A percentile compares a stretch with the other conserved stretches of the same genome.
These are phyloP conservation scores for Galerucella calmariensis DNA, from an alignment of 2,888 invertebrate species.

Conservation along the genomic window DNA sequence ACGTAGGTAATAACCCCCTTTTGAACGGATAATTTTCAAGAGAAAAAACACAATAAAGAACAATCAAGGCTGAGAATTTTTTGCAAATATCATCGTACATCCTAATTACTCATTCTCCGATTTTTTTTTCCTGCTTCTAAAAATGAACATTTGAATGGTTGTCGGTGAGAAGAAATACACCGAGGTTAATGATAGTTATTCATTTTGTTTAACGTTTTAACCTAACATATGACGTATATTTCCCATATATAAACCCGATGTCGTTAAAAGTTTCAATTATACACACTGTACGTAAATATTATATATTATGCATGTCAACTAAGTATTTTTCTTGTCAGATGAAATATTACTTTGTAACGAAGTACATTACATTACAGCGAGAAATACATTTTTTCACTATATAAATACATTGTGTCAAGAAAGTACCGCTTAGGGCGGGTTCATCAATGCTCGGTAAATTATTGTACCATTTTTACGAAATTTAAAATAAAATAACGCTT, in stretches of 20 bases:
- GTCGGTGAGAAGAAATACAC: slow-evolving; percentile 27
- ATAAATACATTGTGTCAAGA: too few species aligned
- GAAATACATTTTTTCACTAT: too few species aligned
- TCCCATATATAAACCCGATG: slow-evolving; percentile 44
- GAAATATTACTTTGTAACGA: too few species aligned
- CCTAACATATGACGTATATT: slow-evolving; percentile 37
- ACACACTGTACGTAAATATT: neutral
- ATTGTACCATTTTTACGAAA: too few species aligned
- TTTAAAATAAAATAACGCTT: too few species aligned
- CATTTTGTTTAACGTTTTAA: slow-evolving; percentile 9
- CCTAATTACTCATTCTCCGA: slow-evolving; percentile 30
- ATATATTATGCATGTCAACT: neutral
- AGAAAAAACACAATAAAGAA: slow-evolving; percentile 34
- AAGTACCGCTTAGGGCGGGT: too few species aligned
- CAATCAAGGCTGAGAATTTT: slow-evolving; percentile 41
- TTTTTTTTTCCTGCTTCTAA: slow-evolving; percentile 4
- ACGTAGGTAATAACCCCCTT: slow-evolving; percentile 32
- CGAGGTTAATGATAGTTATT: slow-evolving; percentile 34
- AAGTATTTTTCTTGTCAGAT: too few species aligned
- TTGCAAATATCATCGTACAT: slow-evolving; percentile 34
- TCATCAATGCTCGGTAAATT: too few species aligned
- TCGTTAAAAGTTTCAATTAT: slow-evolving; percentile 21
- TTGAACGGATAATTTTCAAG: slow-evolving; percentile 35
- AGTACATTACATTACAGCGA: too few species aligned
- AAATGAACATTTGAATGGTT: slow-evolving; percentile 21